Conservation (phyloP, 2,888 invertebrate genomes). For the Buathra laborator region DNA sequence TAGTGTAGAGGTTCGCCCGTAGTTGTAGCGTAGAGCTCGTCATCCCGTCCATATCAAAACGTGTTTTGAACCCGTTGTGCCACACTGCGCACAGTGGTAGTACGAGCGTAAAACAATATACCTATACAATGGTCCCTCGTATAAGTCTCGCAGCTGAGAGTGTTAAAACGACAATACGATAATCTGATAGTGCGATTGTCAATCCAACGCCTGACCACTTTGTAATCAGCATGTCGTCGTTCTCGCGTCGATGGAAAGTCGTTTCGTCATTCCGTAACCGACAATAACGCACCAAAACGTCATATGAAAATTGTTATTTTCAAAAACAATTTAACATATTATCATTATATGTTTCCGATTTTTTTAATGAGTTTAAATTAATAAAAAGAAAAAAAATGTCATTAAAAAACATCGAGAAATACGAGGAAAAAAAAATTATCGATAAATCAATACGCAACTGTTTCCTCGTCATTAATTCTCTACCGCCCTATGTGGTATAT, state of each 20-base stretch:
- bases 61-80: not conserved
- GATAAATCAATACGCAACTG: not conserved
- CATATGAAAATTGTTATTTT: not conserved
- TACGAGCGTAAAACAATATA: not conserved
- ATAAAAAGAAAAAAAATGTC: too few relatives aligned
- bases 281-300: too few relatives aligned
- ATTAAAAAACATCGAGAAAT: too few relatives aligned
- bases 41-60: not conserved
- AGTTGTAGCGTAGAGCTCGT: not conserved
- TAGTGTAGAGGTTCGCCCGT: constrained; percentile 16
- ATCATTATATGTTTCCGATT: too few relatives aligned
- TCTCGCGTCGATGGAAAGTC: too few relatives aligned
- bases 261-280: too few relatives aligned
- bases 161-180: not conserved
- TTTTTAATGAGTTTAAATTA: too few relatives aligned
- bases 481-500: not conserved
- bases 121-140: not conserved
- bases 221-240: not conserved
- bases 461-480: not conserved
- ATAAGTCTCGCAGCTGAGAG: not conserved
- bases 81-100: not conserved
- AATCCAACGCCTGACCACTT: not conserved
- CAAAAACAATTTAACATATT: not conserved
- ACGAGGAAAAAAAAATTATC: not conserved
- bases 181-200: not conserved